These are phyloP conservation scores for Bellardia bayeri DNA, from an alignment of 2,888 invertebrate genomes.

Conservation along the genomic window DNA sequence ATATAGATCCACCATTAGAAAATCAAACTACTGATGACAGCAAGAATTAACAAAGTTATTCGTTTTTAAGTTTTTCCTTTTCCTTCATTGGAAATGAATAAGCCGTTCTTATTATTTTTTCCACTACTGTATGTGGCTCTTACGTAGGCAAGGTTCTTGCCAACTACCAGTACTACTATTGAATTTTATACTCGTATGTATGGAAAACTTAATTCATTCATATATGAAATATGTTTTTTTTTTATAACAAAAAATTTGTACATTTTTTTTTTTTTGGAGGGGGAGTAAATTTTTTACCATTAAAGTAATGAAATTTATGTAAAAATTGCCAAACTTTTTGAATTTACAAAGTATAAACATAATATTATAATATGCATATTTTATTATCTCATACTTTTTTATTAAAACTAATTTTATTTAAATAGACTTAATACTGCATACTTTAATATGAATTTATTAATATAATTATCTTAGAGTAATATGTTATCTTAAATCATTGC, in stretches of 20 bases:
- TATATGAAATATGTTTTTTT: conserved; percentile 47
- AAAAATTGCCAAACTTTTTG: conserved; percentile 7
- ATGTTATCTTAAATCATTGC: too few species aligned
- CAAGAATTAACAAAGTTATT: too few species aligned
- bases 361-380: background rate
- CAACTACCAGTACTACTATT: background rate
- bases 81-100: too few species aligned
- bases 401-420: conserved; percentile 11
- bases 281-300: conserved; percentile 7
- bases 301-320: conserved; percentile 32
- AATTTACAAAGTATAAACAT: background rate
- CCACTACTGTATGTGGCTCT: too few species aligned
- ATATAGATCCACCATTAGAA: too few species aligned
- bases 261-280: background rate
- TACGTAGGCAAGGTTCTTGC: background rate
- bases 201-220: conserved; percentile 48
- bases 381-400: conserved; percentile 10
- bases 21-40: too few species aligned
- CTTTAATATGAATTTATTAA: background rate
- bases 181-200: background rate
- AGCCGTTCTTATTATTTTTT: too few species aligned
- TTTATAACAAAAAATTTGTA: background rate
- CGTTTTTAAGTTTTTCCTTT: too few species aligned
- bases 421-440: conserved; percentile 2
- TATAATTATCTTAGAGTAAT: background rate